phyloP scores from a whole-genome alignment of 2,113 vertebrate species.

The Anas platyrhynchos region DNA sequence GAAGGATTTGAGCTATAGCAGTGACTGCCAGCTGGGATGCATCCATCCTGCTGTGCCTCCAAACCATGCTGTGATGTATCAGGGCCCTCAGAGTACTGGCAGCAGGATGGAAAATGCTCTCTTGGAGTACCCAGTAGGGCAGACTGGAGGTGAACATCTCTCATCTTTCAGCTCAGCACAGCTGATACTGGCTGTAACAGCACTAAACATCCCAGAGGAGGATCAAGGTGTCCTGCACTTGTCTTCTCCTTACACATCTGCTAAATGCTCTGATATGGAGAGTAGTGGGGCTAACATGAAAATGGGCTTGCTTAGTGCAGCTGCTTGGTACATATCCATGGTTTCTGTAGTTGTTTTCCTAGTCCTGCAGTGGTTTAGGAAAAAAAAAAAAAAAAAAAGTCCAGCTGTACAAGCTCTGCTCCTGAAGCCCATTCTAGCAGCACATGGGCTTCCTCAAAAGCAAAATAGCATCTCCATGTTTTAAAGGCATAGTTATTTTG shows the following conservation, averaged over 20 bases:
- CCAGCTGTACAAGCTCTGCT: neutral
- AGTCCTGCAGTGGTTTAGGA: neutral
- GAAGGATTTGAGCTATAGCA: neutral
- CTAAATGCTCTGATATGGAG: neutral
- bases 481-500: neutral
- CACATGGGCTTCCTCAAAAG: neutral
- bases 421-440: neutral
- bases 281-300: neutral
- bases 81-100: neutral
- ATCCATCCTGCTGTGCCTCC: neutral
- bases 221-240: neutral
- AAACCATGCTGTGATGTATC: neutral
- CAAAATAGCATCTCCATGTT: accelerated
- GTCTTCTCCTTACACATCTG: neutral
- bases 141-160: neutral
- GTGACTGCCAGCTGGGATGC: neutral
- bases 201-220: neutral
- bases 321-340: neutral
- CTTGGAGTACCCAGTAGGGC: neutral
- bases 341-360: neutral
- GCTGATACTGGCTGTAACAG: neutral
- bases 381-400: neutral
- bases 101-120: neutral
- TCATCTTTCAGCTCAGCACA: neutral
- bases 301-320: neutral